Percentiles rank a stretch among this genome's conserved stretches.
These are phyloP conservation scores for Euplagia quadripunctaria DNA, from an alignment of 2,888 invertebrate species.

Conservation along the genomic window DNA sequence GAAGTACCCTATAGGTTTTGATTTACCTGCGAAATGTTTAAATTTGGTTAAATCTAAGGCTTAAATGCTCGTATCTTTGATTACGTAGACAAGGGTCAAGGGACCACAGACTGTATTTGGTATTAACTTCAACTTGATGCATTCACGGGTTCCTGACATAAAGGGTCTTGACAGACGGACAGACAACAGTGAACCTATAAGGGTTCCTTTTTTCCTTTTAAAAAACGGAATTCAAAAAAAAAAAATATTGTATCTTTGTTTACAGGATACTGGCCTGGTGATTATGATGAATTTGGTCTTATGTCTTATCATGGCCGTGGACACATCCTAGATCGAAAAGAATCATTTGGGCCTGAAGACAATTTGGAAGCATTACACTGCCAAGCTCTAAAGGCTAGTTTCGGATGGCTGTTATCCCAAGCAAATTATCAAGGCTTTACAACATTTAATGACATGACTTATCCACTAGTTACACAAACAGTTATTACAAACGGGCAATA, in stretches of 20 bases:
- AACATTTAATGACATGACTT: conserved; percentile 95
- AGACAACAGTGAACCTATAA: no score
- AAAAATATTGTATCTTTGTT: conserved; percentile 32
- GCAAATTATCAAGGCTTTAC: conserved; percentile 96
- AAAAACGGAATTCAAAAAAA: no score
- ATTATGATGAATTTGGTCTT: conserved; percentile 91
- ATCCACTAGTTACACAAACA: conserved; percentile 96
- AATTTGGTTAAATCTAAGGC: no score
- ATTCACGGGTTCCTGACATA: no score
- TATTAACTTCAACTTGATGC: no score
- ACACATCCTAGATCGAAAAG: conserved; percentile 83
- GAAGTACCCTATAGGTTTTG: no score
- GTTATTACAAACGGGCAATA: conserved; percentile 95
- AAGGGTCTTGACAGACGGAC: no score
- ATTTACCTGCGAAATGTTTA: no score
- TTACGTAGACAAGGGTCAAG: no score
- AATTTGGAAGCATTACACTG: conserved; percentile 89
- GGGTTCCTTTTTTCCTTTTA: no score
- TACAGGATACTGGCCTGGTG: conserved; percentile 95
- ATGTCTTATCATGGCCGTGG: conserved; percentile 91
- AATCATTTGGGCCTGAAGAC: conserved; percentile 85
- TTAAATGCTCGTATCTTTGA: no score
- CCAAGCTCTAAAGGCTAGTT: conserved; percentile 93
- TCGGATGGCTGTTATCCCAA: conserved; percentile 92
- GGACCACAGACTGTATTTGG: no score